A percentile compares a stretch with the other conserved stretches of the same genome.
These are phyloP conservation scores for Mesitornis unicolor DNA, from an alignment of 2,113 vertebrate genomes.

Conservation along the genomic window DNA sequence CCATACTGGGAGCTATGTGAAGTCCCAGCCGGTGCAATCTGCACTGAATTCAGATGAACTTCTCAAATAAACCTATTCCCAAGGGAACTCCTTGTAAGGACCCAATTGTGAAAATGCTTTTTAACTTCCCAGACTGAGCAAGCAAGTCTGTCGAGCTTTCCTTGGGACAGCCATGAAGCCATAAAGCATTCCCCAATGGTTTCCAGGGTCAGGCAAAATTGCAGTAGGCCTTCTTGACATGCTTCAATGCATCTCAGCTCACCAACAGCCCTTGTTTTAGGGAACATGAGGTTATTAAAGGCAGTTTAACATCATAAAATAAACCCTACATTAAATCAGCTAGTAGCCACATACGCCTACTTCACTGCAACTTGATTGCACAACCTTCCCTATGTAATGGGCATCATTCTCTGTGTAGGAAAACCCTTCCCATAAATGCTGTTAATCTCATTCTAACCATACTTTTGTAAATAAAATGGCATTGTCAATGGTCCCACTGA, in stretches of 20 bases:
- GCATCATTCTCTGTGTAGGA: background rate
- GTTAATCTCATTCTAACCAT: conserved; percentile 69
- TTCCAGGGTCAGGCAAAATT: background rate
- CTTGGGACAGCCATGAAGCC: background rate
- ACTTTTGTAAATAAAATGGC: conserved; percentile 75
- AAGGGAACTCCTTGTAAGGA: background rate
- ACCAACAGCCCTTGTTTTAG: background rate
- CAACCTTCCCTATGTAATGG: conserved; percentile 3
- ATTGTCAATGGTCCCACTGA: conserved; percentile 66
- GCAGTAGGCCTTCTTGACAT: background rate
- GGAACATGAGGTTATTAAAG: background rate
- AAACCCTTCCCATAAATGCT: conserved; percentile 39
- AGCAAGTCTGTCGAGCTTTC: background rate
- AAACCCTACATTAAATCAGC: background rate
- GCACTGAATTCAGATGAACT: background rate
- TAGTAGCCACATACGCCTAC: background rate
- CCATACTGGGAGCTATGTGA: background rate
- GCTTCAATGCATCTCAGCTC: background rate
- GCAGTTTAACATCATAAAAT: background rate
- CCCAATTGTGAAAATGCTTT: background rate
- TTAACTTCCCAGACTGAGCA: background rate
- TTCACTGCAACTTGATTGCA: background rate
- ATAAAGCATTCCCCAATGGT: background rate
- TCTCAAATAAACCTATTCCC: background rate
- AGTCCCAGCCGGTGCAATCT: background rate